phyloP scores from a whole-genome alignment of 1,140 invertebrate species.

The Zaprionus ghesquierei region DNA sequence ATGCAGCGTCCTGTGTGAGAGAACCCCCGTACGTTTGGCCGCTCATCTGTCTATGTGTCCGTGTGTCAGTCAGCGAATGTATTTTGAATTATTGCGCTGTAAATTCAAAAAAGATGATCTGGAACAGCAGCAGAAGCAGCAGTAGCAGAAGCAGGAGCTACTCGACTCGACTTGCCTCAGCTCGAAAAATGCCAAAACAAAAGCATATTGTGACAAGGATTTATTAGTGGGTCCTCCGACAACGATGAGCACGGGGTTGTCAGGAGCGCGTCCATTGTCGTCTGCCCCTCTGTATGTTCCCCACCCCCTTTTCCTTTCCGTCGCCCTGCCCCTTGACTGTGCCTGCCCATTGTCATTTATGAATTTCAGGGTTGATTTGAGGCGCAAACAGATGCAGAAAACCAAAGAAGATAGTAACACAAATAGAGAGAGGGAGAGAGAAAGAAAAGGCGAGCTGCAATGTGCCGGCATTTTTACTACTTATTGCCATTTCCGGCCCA shows the following conservation, averaged over 20 bases:
- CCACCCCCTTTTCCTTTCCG: neutral
- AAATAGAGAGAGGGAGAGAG: neutral
- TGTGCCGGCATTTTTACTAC: neutral
- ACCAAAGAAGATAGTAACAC: neutral
- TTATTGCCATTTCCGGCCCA: too few relatives aligned
- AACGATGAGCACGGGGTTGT: neutral
- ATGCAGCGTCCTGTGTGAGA: neutral
- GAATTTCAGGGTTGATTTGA: constrained; percentile 63
- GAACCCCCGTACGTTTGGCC: neutral
- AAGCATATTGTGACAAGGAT: constrained; percentile 79
- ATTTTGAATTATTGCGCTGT: constrained; percentile 78
- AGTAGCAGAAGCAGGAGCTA: neutral
- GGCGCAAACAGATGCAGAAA: constrained; percentile 13
- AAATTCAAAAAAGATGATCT: constrained; percentile 72
- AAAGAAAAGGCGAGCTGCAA: neutral
- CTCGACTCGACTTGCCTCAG: constrained; percentile 12
- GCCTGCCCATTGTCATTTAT: constrained; percentile 37
- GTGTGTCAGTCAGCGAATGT: constrained; percentile 67
- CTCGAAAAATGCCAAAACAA: constrained; percentile 74
- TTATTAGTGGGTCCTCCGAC: constrained; percentile 59
- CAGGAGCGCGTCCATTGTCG: constrained; percentile 49
- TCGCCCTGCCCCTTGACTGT: neutral
- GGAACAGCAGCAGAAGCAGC: neutral
- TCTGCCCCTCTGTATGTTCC: neutral
- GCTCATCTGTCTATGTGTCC: neutral